Percentiles rank a stretch among this genome's conserved stretches.
Conservation (phyloP, 2,888 invertebrate species). For the Hypena proboscidalis region DNA sequence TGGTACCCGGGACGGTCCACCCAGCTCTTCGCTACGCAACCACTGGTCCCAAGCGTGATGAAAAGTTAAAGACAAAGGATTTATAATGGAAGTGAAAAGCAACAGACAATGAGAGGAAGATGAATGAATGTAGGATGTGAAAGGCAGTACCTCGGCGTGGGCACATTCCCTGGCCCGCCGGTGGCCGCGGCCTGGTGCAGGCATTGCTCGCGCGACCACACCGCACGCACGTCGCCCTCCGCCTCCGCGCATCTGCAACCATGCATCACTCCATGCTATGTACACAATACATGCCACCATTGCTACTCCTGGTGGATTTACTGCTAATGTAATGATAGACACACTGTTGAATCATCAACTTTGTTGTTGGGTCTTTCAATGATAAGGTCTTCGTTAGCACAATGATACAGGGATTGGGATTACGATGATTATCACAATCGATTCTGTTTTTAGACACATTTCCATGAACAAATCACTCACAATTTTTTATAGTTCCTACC, state of each 20-base stretch:
- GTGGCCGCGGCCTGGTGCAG: conserved; percentile 90
- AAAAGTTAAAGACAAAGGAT: no score
- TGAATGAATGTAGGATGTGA: background rate
- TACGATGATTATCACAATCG: background rate
- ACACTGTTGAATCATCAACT: no score
- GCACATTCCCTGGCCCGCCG: conserved; percentile 84
- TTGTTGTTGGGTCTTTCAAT: background rate
- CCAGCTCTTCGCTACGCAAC: no score
- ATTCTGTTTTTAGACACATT: no score
- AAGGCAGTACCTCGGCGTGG: conserved; percentile 46
- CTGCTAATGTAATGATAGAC: no score
- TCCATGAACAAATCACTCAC: no score
- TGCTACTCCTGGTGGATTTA: no score
- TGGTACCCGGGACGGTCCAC: no score
- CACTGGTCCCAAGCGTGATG: no score
- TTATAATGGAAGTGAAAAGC: background rate
- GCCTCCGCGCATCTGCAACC: conserved; percentile 51
- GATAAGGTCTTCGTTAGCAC: conserved; percentile 3
- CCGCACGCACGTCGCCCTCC: conserved; percentile 67
- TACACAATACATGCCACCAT: no score
- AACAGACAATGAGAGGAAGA: background rate
- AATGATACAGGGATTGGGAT: background rate
- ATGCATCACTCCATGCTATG: no score
- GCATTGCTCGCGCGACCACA: conserved; percentile 91
- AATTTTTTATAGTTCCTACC: no score